Conservation (phyloP, 2,113 vertebrate species). For the Hippocampus guttulatus region DNA sequence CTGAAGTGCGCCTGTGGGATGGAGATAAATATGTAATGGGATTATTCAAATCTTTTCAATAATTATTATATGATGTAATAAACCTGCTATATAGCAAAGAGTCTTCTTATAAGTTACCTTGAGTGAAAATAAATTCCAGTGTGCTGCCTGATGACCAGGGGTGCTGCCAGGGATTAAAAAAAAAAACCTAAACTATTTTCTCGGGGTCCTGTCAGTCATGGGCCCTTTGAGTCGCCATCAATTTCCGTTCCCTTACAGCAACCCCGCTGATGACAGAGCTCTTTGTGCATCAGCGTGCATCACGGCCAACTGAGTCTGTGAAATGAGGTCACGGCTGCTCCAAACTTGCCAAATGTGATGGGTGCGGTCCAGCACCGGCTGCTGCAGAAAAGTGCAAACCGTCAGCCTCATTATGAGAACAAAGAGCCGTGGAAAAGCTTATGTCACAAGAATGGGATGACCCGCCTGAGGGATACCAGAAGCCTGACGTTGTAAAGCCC, state of each 20-base stretch:
- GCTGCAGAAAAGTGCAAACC: conserved; percentile 21
- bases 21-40: not conserved
- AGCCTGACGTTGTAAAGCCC: not conserved
- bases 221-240: not conserved
- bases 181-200: not conserved
- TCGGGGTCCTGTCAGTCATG: not conserved
- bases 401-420: conserved; percentile 27
- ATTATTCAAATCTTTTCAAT: not conserved
- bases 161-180: not conserved
- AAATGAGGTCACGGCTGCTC: conserved; percentile 53
- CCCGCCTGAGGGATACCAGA: not conserved
- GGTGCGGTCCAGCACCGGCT: not conserved
- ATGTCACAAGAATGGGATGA: conserved; percentile 3
- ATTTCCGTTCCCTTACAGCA: not conserved
- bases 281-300: conserved; percentile 46
- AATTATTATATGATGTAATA: conserved; percentile 11
- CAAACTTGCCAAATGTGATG: conserved; percentile 19
- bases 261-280: conserved; percentile 15
- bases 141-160: not conserved
- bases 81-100: conserved; percentile 3
- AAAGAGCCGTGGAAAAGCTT: conserved; percentile 31
- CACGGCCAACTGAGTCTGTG: conserved; percentile 36
- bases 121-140: not conserved
- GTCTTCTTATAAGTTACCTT: not conserved
- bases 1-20: not conserved